Percentiles rank a stretch among this genome's conserved stretches.
Conservation (phyloP, 2,888 invertebrate species). For the Xestia rhomboidea region DNA sequence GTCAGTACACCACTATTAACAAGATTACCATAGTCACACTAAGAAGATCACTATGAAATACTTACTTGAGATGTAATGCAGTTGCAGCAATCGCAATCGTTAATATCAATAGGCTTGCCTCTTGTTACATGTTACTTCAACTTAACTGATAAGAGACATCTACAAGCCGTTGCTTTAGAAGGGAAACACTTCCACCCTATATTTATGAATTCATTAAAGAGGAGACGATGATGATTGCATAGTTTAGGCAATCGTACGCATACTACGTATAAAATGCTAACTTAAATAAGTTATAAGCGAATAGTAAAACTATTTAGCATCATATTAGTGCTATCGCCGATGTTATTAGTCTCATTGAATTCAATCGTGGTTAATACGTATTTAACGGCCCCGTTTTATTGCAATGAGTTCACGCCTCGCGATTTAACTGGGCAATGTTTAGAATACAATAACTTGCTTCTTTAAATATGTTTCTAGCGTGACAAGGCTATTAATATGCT, state of each 20-base stretch:
- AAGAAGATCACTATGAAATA: background rate
- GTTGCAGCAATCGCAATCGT: background rate
- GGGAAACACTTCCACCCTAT: too few species aligned
- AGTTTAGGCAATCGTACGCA: background rate
- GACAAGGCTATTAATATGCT: conserved; percentile 18
- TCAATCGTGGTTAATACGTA: conserved; percentile 13
- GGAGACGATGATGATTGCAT: background rate
- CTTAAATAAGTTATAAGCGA: background rate
- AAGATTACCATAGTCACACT: too few species aligned
- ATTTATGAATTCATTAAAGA: background rate
- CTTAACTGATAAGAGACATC: background rate
- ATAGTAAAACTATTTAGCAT: background rate
- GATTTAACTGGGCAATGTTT: background rate
- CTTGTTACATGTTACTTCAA: background rate
- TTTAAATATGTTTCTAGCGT: conserved; percentile 13
- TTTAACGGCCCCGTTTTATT: conserved; percentile 17
- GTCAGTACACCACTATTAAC: conserved; percentile 63
- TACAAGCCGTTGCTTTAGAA: too few species aligned
- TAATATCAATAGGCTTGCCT: background rate
- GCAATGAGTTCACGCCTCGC: conserved; percentile 4
- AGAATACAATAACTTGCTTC: background rate
- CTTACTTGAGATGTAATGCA: background rate
- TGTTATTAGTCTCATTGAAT: conserved; percentile 1
- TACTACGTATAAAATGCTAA: background rate
- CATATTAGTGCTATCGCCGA: background rate